Evolutionary conservation across 2,797 vertebrate species (phyloP), one percentile per base, ranked within the genome.

Genomic region (Poecilia picta): DNA sequence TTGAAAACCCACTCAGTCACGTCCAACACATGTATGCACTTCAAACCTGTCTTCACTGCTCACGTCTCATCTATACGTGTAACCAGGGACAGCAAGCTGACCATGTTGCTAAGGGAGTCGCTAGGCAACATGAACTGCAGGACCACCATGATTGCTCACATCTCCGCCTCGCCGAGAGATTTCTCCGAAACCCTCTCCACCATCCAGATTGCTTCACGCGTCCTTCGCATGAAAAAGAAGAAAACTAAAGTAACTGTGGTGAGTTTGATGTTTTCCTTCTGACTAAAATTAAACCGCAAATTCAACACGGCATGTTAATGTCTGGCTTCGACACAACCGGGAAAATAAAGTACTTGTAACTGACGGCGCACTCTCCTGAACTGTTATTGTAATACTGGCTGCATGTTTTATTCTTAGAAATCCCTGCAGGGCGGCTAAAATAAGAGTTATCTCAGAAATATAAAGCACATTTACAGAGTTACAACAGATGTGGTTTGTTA

Each of bases 91-190:
- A 99, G 98, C 96, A 99, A 99, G 95, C 96, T 99, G 89, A 98
- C 98, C 93, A 99, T 99, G 98, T 95, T 99, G 93, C 96, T 99
- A 86, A 96, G 98, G 25, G 98, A 99, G 93, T 99, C 98, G 77
- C 95, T 99, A 93, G 98, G 98, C 93, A 99, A 99, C 84, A 96
- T 99, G 96, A 99, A 99, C 96, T 99, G 98, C 95, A 97, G 98
- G 87, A 99, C 98, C 92, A 99, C 98, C 82, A 99, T 99, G 98
- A 99, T 99, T 73, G 97, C 98, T 83, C 98, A 99, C 95, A 98
- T 99, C 96, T 98, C 98, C 46, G 97, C 98, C 0, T 95, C 96
- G 5, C 97, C 98, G 0, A 96, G 96, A 83, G 97, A 96, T 96
- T 99, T 99, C 5, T 96, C 97, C 0, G 98, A 99, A 93, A 99